Percentiles rank a stretch among this genome's conserved stretches.
Evolutionary conservation across 2,888 invertebrate species (phyloP).

Genomic region (Drosophila longiperda): DNA sequence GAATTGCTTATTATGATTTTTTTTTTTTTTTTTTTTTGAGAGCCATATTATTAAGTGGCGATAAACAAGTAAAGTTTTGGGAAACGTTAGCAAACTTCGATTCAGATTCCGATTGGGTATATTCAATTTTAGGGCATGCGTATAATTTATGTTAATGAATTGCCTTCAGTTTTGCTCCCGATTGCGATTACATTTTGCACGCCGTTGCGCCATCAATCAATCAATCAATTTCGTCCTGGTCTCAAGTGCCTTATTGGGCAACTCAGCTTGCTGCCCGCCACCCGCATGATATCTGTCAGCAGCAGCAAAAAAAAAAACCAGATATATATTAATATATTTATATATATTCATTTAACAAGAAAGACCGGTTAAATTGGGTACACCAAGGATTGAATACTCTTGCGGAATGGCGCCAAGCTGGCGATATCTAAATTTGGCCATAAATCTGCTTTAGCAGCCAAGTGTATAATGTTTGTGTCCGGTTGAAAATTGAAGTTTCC

Average conservation of each 20-base stretch:
- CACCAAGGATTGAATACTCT: background rate
- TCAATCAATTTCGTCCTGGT: slow-evolving; percentile 56
- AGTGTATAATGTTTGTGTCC: too few relatives aligned
- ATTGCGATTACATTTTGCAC: slow-evolving; percentile 39
- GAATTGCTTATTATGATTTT: too few relatives aligned
- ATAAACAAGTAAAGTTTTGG: slow-evolving; percentile 36
- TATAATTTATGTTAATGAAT: slow-evolving; percentile 74
- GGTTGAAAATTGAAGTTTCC: too few relatives aligned
- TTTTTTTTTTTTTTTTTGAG: background rate
- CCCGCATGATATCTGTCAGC: slow-evolving; percentile 45
- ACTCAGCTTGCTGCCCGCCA: slow-evolving; percentile 33
- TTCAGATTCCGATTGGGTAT: background rate
- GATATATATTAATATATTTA: background rate
- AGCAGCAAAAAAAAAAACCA: slow-evolving; percentile 1
- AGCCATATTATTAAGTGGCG: slow-evolving; percentile 1
- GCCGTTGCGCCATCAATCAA: slow-evolving; percentile 65
- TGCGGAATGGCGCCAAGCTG: background rate
- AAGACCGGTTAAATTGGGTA: background rate
- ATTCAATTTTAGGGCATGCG: slow-evolving; percentile 25
- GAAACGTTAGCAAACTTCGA: slow-evolving; percentile 15
- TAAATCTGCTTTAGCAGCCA: background rate
- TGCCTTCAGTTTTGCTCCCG: slow-evolving; percentile 31
- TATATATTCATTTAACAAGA: background rate
- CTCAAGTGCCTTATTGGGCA: slow-evolving; percentile 58
- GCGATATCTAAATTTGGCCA: background rate